Evolutionary conservation across 2,888 invertebrate genomes (phyloP), one percentile per base, ranked within the genome.

Genomic region (Agonum fuliginosum): DNA sequence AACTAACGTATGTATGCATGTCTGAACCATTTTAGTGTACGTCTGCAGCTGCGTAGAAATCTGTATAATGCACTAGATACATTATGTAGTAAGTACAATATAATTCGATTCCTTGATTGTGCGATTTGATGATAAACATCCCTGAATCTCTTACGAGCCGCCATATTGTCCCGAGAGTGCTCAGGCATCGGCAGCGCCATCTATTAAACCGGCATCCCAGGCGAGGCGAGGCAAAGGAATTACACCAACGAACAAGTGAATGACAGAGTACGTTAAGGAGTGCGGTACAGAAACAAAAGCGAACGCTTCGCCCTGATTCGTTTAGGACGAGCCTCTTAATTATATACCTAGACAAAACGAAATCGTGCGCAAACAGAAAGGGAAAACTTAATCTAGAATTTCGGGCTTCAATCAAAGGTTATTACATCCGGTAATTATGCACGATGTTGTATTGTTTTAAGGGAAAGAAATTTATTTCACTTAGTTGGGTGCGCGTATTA

Each of bases 351-450:
- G 58, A 62, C 58, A 62, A 62, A 30, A 62, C 17, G 58, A 30
- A 46, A 62, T 62, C 17, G 34, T 62, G 58, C 58, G 30, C 58
- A 27, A 62, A 34, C 30, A 62, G 58, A 69, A 69, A 69, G 34
- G 43, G 69, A 69, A 69, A 69, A 69, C 46, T 69, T 69, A 41
- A 69, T 46, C 69, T 69, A 43, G 46, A 69, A 69, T 46, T 69
- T 69, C 69, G 24, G 69, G 37, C 69, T 69, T 69, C 69, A 69
- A 69, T 69, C 69, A 69, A 12, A 69, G 69, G 46, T 65, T 34
- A 65, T 65, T 65, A 65, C n/a, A 37, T 65, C 51, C 65, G 65
- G 37, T 69, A 69, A 69, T 69, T 69, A 69, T 69, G 41, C 65
- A 51, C 3, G 58, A 30, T 51, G 58, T n/a, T 27, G 58, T 58